Percentiles rank a stretch among this genome's conserved stretches.
phyloP scores from a whole-genome alignment of 1,140 invertebrate species.

The Hyles euphorbiae region DNA sequence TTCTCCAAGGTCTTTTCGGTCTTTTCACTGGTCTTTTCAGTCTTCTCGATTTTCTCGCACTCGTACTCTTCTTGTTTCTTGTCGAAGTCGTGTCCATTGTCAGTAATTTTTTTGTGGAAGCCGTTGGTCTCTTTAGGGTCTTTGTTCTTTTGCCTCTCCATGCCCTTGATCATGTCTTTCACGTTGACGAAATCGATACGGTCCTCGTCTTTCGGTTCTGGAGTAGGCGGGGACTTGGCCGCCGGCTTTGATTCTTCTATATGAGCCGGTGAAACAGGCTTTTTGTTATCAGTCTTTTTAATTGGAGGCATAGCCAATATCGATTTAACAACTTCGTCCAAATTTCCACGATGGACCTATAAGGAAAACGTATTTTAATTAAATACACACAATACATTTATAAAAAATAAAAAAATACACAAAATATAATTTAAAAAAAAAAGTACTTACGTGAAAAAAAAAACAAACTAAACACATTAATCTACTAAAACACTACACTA shows the following conservation, averaged over 20 bases:
- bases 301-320: slow-evolving; percentile 61
- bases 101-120: slow-evolving; percentile 58
- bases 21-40: slow-evolving; percentile 34
- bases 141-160: slow-evolving; percentile 61
- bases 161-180: slow-evolving; percentile 72
- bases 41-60: slow-evolving; percentile 30
- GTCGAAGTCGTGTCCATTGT: slow-evolving; percentile 55
- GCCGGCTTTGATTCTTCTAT: slow-evolving; percentile 45
- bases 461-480: slow-evolving; percentile 20
- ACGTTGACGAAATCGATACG: slow-evolving; percentile 72
- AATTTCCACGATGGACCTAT: slow-evolving; percentile 63
- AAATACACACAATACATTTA: slow-evolving; percentile 9
- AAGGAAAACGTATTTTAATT: slow-evolving; percentile 19
- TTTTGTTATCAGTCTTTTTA: slow-evolving; percentile 51
- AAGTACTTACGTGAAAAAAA: slow-evolving; percentile 33
- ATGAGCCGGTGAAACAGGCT: slow-evolving; percentile 34
- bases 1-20: slow-evolving; percentile 33
- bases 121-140: slow-evolving; percentile 51
- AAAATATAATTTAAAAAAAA: slow-evolving; percentile 21
- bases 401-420: slow-evolving; percentile 17
- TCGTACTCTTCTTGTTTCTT: slow-evolving; percentile 20
- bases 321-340: slow-evolving; percentile 59
- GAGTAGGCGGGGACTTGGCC: slow-evolving; percentile 30
- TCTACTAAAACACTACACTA: slow-evolving; percentile 18
- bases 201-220: slow-evolving; percentile 56